These are phyloP conservation scores for Crenuchus spilurus DNA, from an alignment of 2,797 vertebrate genomes.

Conservation along the genomic window DNA sequence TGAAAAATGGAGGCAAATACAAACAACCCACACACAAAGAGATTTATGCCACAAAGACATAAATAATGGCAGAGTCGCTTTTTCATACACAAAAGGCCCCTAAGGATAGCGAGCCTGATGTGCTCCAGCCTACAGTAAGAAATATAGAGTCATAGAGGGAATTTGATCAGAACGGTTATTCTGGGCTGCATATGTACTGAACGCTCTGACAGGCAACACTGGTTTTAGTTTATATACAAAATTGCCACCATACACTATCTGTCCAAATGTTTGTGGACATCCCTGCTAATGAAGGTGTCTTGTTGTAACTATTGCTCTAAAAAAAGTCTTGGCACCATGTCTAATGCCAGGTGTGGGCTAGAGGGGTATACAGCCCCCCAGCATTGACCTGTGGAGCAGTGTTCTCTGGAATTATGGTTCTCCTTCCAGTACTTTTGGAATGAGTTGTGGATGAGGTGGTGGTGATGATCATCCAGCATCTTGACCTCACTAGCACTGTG, in stretches of 20 bases:
- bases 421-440: no score
- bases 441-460: no score
- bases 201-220: background rate
- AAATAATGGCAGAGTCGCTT: conserved; percentile 6
- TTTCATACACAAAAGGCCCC: conserved; percentile 13
- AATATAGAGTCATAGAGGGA: conserved; percentile 11
- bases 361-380: no score
- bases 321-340: no score
- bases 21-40: conserved; percentile 14
- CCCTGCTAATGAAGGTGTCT: no score
- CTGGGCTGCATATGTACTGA: background rate
- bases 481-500: no score
- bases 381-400: no score
- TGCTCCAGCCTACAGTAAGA: conserved; percentile 11
- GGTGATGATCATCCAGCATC: no score
- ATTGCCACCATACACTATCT: background rate
- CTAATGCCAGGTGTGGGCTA: no score
- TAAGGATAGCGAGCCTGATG: background rate
- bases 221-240: background rate
- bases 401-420: no score
- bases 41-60: conserved; percentile 26
- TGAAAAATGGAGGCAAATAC: background rate
- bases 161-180: conserved; percentile 1
- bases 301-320: no score
- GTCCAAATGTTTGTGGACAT: no score